phyloP scores from a whole-genome alignment of 2,797 vertebrate genomes.

The Pseudochaenichthys georgianus region DNA sequence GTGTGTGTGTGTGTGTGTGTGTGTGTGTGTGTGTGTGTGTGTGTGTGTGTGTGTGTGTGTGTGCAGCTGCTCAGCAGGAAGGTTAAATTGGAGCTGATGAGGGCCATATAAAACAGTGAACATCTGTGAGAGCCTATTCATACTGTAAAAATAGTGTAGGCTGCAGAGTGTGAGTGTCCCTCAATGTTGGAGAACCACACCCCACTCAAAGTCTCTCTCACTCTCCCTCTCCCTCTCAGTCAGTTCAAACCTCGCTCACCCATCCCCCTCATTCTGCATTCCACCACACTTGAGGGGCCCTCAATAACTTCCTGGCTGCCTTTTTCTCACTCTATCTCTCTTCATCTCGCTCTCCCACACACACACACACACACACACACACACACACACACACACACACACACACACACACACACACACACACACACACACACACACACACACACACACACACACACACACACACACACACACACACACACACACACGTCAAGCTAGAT shows the following conservation, averaged over 20 bases:
- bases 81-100: constrained; percentile 70
- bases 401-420: constrained; percentile 12
- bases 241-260: constrained; percentile 46
- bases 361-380: constrained; percentile 20
- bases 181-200: constrained; percentile 54
- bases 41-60: constrained; percentile 20
- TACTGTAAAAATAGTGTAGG: constrained; percentile 69
- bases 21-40: neutral
- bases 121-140: constrained; percentile 77
- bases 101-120: constrained; percentile 65
- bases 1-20: neutral
- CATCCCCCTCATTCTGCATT: constrained; percentile 71
- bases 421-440: constrained; percentile 16
- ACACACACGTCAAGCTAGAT: constrained; percentile 10
- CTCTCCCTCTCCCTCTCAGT: constrained; percentile 35
- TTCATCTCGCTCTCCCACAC: neutral
- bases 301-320: constrained; percentile 71
- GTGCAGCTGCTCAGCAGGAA: constrained; percentile 58
- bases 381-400: neutral
- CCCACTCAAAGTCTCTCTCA: constrained; percentile 43
- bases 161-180: constrained; percentile 28
- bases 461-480: constrained; percentile 2
- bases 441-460: neutral
- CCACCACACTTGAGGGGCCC: constrained; percentile 74
- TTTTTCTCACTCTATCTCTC: constrained; percentile 18